Conservation (phyloP, 2,888 invertebrate species). For the Brenthis daphne region DNA sequence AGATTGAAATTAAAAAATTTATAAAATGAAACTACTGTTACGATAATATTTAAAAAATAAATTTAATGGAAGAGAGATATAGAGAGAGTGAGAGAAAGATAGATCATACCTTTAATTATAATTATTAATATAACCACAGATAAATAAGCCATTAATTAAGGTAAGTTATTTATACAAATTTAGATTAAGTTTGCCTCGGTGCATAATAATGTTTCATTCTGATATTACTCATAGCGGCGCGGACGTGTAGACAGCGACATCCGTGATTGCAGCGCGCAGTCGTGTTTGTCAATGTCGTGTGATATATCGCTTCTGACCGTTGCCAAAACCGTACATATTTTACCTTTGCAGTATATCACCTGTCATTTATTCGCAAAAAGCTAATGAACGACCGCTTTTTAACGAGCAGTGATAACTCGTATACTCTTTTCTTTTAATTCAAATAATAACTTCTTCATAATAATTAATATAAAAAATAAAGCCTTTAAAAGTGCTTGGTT, state of each 20-base stretch:
- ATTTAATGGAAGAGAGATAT: too few relatives aligned
- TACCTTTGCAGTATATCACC: slow-evolving; percentile 48
- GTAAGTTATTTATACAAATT: neutral
- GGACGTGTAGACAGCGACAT: slow-evolving; percentile 69
- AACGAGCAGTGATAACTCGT: neutral
- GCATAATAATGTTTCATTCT: slow-evolving; percentile 21
- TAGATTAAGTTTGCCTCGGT: neutral
- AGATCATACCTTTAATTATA: too few relatives aligned
- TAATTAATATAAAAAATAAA: too few relatives aligned
- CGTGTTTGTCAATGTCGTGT: slow-evolving; percentile 70
- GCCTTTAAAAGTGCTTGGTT: too few relatives aligned
- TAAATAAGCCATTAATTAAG: too few relatives aligned
- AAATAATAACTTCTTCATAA: too few relatives aligned
- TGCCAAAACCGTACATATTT: slow-evolving; percentile 63
- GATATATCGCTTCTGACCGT: slow-evolving; percentile 62
- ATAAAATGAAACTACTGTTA: too few relatives aligned
- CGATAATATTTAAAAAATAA: too few relatives aligned
- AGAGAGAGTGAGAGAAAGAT: too few relatives aligned
- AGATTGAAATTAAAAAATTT: too few relatives aligned
- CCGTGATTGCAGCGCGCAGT: slow-evolving; percentile 61
- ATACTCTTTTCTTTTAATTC: neutral
- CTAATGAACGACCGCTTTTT: neutral
- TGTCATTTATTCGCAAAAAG: slow-evolving; percentile 27
- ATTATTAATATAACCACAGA: too few relatives aligned
- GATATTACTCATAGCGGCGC: slow-evolving; percentile 67